These are phyloP conservation scores for Ctenodactylus gundi DNA, from an alignment of 2,113 vertebrate genomes.

Conservation along the genomic window DNA sequence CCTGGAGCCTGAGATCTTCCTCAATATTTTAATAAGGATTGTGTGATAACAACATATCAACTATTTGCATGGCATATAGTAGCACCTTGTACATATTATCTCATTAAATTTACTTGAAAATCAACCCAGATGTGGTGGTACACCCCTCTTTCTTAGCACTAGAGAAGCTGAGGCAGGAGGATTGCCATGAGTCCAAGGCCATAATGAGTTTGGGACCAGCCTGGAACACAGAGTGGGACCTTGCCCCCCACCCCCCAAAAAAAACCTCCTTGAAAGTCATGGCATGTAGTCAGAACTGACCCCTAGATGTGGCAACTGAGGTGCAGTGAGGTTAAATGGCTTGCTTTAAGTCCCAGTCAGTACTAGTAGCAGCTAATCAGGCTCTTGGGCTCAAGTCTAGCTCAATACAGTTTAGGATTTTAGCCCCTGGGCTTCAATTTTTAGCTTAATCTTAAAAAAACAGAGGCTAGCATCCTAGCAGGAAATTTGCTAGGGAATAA, in stretches of 20 bases:
- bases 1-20: background rate
- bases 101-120: no score
- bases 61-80: background rate
- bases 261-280: no score
- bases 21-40: rapidly evolving
- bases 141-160: no score
- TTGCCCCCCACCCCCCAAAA: no score
- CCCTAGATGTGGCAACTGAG: background rate
- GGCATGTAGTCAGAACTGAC: background rate
- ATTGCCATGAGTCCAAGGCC: no score
- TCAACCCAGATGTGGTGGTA: no score
- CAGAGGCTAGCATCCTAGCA: background rate
- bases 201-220: no score
- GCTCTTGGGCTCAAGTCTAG: background rate
- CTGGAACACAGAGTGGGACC: no score
- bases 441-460: background rate
- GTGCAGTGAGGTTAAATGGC: no score
- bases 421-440: background rate
- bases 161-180: no score
- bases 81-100: background rate
- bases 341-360: background rate
- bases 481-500: background rate
- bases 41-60: no score
- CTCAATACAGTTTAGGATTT: background rate
- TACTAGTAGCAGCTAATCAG: rapidly evolving